These are phyloP conservation scores for Amphipoea oculea DNA, from an alignment of 2,888 invertebrate genomes.

Conservation along the genomic window DNA sequence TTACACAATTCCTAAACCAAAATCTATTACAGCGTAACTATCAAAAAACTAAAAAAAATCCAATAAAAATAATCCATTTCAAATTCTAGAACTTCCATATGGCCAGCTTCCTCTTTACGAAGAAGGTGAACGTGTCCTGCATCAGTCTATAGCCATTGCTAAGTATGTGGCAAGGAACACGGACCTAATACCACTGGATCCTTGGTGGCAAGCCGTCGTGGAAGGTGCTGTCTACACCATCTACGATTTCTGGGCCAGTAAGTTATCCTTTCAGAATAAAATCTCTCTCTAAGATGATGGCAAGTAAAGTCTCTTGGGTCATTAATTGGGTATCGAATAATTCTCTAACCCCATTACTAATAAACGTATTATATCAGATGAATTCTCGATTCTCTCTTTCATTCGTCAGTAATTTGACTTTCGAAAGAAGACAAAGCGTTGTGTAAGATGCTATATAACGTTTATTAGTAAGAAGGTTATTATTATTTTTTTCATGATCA, in stretches of 20 bases:
- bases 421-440: no score
- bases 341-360: no score
- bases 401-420: no score
- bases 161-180: conserved; percentile 88
- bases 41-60: background rate
- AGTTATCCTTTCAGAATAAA: conserved; percentile 54
- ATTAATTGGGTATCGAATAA: background rate
- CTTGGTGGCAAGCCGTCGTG: conserved; percentile 86
- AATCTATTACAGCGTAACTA: background rate
- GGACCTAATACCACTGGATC: conserved; percentile 85
- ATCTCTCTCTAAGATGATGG: background rate
- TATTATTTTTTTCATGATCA: no score
- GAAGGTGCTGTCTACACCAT: conserved; percentile 86
- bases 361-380: no score
- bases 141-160: conserved; percentile 87
- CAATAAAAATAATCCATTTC: background rate
- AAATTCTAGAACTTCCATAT: conserved; percentile 75
- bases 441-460: no score
- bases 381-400: no score
- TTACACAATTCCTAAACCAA: background rate
- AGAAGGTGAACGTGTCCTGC: conserved; percentile 75
- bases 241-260: conserved; percentile 87
- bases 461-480: no score
- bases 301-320: background rate
- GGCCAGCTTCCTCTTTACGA: conserved; percentile 83